Evolutionary conservation across 2,113 vertebrate genomes (phyloP), one percentile per base, ranked within the genome.

Genomic region (Malurus melanocephalus): DNA sequence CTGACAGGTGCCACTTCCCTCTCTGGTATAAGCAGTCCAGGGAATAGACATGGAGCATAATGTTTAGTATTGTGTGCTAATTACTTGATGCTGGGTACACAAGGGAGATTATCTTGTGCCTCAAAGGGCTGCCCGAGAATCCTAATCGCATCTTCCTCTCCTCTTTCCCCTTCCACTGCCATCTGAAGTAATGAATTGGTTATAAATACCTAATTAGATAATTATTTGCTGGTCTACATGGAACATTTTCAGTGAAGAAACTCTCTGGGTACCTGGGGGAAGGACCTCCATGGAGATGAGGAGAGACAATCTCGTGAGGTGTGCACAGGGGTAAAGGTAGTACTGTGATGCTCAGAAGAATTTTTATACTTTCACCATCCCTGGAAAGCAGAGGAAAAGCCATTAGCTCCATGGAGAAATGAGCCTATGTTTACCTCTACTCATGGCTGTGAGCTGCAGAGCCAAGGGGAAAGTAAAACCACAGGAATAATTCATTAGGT

Each of bases 161-260:
- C 80, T 91, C 35, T 68, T 93, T 90, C 20, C 13, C 27, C 26
- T 94, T 91, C 72, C 30, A 79, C 75, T 87, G 52, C 68, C 64
- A 74, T 87, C 24, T 22, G 81, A 96, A 93, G 79, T 72, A 88
- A 95, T 90, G 89, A 93, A 88, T 88, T 96, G 68, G 30, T 93
- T 96, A 91, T 91, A 94, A 96, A 94, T 95, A 92, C 82, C 90
- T 97, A 97, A 97, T 97, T 97, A 97, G 95, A 92, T 97, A 94
- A 96, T 97, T 97, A 97, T 89, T 96, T 94, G 65, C 68, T 93
- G 78, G 80, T 88, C 89, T 96, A 92, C 53, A 79, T 91, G 90
- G 94, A 94, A 91, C 46, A 38, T 76, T 64, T 93, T 93, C 88
- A 80, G 60, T 73, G 53, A 80, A 84, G 89, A 92, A 96, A 94